Evolutionary conservation across 53 echinoderm and acorn worm genomes (phyloP).

Genomic region (Holothuria scabra): DNA sequence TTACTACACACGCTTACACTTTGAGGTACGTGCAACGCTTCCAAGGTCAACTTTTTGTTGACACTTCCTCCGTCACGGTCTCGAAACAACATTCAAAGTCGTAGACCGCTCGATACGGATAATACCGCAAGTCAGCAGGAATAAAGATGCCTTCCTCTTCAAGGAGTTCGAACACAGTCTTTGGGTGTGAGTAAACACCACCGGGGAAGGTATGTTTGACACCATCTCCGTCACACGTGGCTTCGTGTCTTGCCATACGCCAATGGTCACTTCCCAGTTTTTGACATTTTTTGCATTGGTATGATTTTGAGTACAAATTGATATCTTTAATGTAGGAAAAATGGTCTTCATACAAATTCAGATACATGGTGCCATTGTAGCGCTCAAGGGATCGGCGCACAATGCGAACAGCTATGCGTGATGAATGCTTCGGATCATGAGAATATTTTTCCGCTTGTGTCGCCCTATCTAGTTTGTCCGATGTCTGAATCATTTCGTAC

Average conservation of each 20-base stretch:
- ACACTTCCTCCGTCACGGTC: no score
- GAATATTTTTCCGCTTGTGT: background rate
- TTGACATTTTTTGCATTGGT: slow-evolving; percentile 53
- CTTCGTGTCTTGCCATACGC: slow-evolving; percentile 41
- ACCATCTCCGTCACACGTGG: slow-evolving; percentile 53
- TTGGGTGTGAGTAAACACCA: slow-evolving; percentile 1
- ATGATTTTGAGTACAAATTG: slow-evolving; percentile 37
- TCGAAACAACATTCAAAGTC: no score
- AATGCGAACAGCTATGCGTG: slow-evolving; percentile 2
- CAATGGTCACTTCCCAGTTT: background rate
- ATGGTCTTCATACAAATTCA: slow-evolving; percentile 53
- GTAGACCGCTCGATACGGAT: slow-evolving; percentile 25
- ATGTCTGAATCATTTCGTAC: background rate
- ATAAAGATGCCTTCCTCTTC: slow-evolving; percentile 48
- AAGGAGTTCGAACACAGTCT: slow-evolving; percentile 43
- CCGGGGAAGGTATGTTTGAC: slow-evolving; percentile 45
- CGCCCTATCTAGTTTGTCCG: background rate
- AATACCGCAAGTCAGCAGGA: slow-evolving; percentile 4
- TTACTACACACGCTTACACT: no score
- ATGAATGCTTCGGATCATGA: background rate
- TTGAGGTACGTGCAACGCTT: no score
- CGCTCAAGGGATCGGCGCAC: slow-evolving; percentile 20
- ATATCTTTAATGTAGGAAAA: slow-evolving; percentile 65
- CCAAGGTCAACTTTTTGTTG: no score
- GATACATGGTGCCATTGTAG: slow-evolving; percentile 43